Base-by-base conservation (phyloP, 1,140 invertebrate genomes). In the Diachasmimorpha longicaudata region DNA sequence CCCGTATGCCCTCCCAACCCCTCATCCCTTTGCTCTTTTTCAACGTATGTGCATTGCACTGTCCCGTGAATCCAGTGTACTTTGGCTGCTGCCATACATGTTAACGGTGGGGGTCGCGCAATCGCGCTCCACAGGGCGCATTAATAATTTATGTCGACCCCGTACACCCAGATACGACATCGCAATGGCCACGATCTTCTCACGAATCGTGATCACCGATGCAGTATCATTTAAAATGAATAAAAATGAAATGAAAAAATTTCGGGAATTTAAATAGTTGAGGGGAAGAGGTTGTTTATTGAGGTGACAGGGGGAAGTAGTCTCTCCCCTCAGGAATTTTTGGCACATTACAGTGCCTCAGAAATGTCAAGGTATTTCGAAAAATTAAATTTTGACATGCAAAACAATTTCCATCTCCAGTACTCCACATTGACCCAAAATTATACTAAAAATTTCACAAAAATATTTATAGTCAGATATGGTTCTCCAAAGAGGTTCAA, bases 111-210 rank as follows among this genome's bases (percentile, higher is more conserved):
- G 46, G 72, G 46, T 72, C 70, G 69, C 58, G 67, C 75, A 80
- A 82, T 82, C 81, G 74, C 68, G 36, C 66, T 39, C 72, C 70
- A 78, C 77, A 67, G 78, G 82, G 75, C 67, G 79, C 82, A 83
- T 83, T 81, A 83, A 83, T 84, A 84, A 83, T 84, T 84, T 84
- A 83, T 83, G 78, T 74, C 58, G 48, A 67, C 16, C 37, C 58
- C 4, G 21, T n/a, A 42, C 79, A 25, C 23, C 25, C 66, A 79
- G 79, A 83, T 81, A 82, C 63, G 71, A 77, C 77, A 83, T 79
- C 79, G 80, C 74, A 72, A 70, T 75, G 78, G 77, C 81, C 80
- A 84, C 81, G 82, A 84, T 84, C 83, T 79, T 72, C 39, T 71
- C 69, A 69, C 79, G 79, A 83, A 81, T 83, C 82, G 82, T 84